phyloP scores from a whole-genome alignment of 2,113 vertebrate genomes.

The Arenaria interpres region DNA sequence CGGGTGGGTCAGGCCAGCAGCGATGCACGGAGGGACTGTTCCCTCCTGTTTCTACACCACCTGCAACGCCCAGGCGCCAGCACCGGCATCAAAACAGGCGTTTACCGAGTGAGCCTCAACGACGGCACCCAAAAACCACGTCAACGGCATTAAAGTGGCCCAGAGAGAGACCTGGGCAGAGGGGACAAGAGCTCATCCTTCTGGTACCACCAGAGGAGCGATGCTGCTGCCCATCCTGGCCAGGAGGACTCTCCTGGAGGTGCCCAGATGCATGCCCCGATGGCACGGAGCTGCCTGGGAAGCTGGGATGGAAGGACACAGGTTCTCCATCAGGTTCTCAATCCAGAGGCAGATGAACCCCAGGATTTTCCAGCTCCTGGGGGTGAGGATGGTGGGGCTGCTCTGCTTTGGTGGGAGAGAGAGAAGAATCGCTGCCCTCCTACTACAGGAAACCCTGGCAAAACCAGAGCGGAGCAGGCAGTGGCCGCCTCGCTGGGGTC shows the following conservation, averaged over 20 bases:
- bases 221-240: not conserved
- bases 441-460: rapidly evolving
- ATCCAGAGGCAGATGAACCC: not conserved
- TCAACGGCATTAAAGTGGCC: not conserved
- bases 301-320: not conserved
- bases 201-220: not conserved
- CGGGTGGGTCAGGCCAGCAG: not conserved
- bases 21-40: not conserved
- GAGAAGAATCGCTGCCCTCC: not conserved
- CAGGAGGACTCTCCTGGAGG: not conserved
- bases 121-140: rapidly evolving
- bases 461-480: not conserved
- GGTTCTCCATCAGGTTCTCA: not conserved
- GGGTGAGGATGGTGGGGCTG: not conserved
- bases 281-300: not conserved
- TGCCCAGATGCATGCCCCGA: rapidly evolving
- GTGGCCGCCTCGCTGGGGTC: not conserved
- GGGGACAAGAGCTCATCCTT: not conserved
- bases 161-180: not conserved
- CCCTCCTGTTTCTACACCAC: not conserved
- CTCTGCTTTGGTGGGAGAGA: not conserved
- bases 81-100: not conserved
- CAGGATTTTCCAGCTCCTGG: not conserved
- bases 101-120: not conserved
- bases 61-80: not conserved